Evolutionary conservation across 2,113 vertebrate species (phyloP), one percentile per base, ranked within the genome.

Genomic region (Oryzias woworae): DNA sequence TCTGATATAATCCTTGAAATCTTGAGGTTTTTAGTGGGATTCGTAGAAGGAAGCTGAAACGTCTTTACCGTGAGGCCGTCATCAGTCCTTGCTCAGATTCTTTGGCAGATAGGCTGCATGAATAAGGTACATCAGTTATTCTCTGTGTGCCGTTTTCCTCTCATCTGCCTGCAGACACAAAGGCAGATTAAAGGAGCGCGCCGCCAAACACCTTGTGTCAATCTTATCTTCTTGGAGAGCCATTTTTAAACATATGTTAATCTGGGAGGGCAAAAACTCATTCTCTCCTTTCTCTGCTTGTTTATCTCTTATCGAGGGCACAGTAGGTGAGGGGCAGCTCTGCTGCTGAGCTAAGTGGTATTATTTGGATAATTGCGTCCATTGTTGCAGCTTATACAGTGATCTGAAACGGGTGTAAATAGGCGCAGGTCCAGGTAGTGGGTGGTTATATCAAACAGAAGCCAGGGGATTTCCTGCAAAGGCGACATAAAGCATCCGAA

Each of bases 201-300:
- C 65, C 77, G 77, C 84, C 87, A 88, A 90, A 89, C 91, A 77
- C 71, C 86, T 60, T 61, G 75, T 84, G 85, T 91, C 89, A 90
- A 91, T 91, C 88, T 91, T 91, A 91, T 92, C 90, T 77, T 62
- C 77, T 79, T 86, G 53, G 69, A 89, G 91, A 84, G 90, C 88
- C 84, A 80, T 91, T 91, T 91, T 92, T 92, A 89, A 91, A 89
- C 89, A 84, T 92, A 92, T 92, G 90, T 91, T 92, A 92, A 93
- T 92, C 91, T 91, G 79, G 64, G 54, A 50, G 53, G 56, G 85
- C 76, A 74, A 87, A 86, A 90, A 89, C 79, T 88, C 82, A 80
- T 87, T 88, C 84, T 87, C 81, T 83, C 45, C 66, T 62, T 70
- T 73, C 70, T 65, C 62, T 85, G 71, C 77, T 85, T 87, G 83